phyloP scores from a whole-genome alignment of 23 tunicate genomes.

The Ascidia mentula region DNA sequence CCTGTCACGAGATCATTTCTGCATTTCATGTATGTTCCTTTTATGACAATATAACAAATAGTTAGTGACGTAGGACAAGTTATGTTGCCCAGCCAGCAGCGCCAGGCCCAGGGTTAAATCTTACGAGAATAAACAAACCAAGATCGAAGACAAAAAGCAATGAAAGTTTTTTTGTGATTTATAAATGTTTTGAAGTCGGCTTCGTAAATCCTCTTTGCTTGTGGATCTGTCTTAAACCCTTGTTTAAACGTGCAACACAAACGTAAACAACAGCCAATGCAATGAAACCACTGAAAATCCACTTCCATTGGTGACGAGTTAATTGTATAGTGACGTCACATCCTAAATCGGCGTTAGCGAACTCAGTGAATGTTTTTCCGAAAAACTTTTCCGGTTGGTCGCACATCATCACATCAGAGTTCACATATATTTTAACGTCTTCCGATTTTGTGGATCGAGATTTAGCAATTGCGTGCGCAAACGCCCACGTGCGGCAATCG shows the following conservation, averaged over 20 bases:
- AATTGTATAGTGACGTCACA: not conserved
- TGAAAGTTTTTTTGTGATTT: not conserved
- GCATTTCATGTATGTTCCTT: not conserved
- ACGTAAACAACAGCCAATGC: not conserved
- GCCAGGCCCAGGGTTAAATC: too few species aligned
- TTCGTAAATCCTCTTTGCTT: not conserved
- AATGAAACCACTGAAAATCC: not conserved
- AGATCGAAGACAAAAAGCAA: not conserved
- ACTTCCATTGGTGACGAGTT: not conserved
- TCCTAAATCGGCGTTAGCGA: not conserved
- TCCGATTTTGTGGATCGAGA: not conserved
- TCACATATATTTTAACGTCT: slow-evolving; percentile 3
- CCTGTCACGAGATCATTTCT: not conserved
- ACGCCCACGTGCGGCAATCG: slow-evolving; percentile 24
- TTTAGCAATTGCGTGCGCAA: slow-evolving; percentile 7
- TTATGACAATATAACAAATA: too few species aligned
- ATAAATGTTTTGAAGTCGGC: slow-evolving; percentile 17
- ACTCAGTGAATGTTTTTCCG: not conserved
- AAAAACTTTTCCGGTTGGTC: not conserved
- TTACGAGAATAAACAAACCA: not conserved
- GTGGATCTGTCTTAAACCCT: too few species aligned
- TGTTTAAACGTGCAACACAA: not conserved
- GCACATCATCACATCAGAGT: slow-evolving; percentile 13
- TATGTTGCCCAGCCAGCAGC: too few species aligned
- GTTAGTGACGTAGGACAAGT: too few species aligned